Evolutionary conservation across 1,140 invertebrate genomes (phyloP), one percentile per base, ranked within the genome.

Genomic region (Calephelis virginiensis): DNA sequence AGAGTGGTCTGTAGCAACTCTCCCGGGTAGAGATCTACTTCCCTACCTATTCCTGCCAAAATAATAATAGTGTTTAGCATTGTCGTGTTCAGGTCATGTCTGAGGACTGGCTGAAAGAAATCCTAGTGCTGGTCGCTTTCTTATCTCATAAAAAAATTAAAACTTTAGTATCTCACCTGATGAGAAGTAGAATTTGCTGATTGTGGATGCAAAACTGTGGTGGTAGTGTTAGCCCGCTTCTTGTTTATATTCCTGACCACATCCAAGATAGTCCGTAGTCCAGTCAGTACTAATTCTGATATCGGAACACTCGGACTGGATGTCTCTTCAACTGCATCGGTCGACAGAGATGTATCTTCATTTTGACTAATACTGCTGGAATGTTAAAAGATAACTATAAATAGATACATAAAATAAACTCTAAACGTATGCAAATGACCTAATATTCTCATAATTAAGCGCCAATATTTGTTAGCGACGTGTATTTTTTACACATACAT

Each of bases 181-280:
- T 82, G 8, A 62, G 73, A 69, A 9, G 81, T 85, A 37, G 65
- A 67, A 63, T 56, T 85, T 86, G 17, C 45, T 67, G 14, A 14
- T 46, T n/a, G 60, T 46, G 64, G 6, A 7, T 53, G 43, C 28
- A 66, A 37, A 2, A 63, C 37, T 10, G 68, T 56, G 8, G 63
- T 66, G 12, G 68, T 50, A 8, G 61, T 62, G 14, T 64, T 61
- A n/a, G 76, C 64, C 17, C 81, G 74, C 14, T 85, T 85, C 67
- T 82, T 84, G 65, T 92, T 92, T 13, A 92, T 75, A 50, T 82
- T 89, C 59, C 85, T 80, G 10, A 92, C 78, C 0, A 91, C 84
- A 37, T 92, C 89, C 3, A 90, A 69, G 0, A 81, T 76, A 0
- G 90, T 91, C 10, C 85, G 73, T 17, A 91, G 69, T 1, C 83